Evolutionary conservation across 2,113 vertebrate species (phyloP).

Genomic region (Archilochus colubris): DNA sequence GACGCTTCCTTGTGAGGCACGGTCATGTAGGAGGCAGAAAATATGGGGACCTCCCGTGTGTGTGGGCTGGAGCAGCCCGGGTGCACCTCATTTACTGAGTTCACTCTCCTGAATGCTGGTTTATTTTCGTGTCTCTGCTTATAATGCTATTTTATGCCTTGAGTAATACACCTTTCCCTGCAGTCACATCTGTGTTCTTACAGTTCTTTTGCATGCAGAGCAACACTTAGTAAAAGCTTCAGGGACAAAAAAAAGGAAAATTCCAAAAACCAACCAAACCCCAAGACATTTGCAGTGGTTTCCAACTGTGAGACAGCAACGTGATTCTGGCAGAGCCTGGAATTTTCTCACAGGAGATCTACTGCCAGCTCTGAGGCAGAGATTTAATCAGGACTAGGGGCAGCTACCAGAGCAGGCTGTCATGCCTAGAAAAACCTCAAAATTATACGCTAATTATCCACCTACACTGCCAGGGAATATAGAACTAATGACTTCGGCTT

Average conservation of each 20-base stretch:
- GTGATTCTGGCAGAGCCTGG: not conserved
- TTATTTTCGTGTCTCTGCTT: not conserved
- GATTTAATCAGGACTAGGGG: conserved; percentile 19
- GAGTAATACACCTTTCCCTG: not conserved
- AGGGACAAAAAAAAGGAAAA: not conserved
- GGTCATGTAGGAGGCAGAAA: not conserved
- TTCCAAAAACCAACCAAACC: not conserved
- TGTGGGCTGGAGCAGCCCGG: not conserved
- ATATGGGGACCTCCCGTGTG: fast-evolving
- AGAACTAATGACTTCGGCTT: conserved; percentile 32
- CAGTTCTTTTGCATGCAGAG: not conserved
- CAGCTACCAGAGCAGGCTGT: conserved; percentile 29
- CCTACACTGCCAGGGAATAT: conserved; percentile 36
- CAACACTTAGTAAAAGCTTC: not conserved
- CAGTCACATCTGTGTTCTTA: not conserved
- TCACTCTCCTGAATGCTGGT: not conserved
- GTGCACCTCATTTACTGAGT: too few species aligned
- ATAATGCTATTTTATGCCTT: not conserved
- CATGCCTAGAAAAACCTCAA: conserved; percentile 51
- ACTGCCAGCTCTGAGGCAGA: not conserved
- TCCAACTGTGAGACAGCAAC: not conserved
- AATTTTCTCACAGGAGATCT: not conserved
- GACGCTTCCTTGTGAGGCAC: fast-evolving
- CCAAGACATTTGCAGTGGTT: not conserved
- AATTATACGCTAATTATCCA: conserved; percentile 52